Base-by-base conservation (phyloP, 2,888 invertebrate species). In the Platerodrilus igneus region DNA sequence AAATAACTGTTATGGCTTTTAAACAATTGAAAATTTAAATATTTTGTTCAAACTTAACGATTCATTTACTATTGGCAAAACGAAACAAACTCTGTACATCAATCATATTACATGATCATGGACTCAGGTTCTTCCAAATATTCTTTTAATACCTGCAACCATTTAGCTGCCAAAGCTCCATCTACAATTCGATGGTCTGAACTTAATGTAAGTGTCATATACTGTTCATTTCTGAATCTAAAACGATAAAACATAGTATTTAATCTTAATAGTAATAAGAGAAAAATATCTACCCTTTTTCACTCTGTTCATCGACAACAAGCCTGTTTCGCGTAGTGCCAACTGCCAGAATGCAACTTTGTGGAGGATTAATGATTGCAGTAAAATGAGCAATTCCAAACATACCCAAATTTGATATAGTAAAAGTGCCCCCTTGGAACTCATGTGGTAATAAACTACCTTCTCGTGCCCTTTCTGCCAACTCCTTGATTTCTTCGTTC, bases 171-270 rank as follows among this genome's bases (percentile, higher is more conserved):
- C 3, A 99, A 87, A 52, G 97, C 97, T 30, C 99, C 99, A 69
- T 99, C 97, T 4, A 99, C 89, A 14, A 94, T 92, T 58, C 99
- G 78, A 69, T 99, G 99, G 72, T 99, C 99, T 58, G 92, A 92
- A 53, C 96, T 95, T 46, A 97, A 76, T 10, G 97, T 97, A 42
- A 95, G 94, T 23, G 81, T 80, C 72, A 97, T 79, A 62, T 84
- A 80, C 53, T 84, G 81, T 2, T 83, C 80, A 55, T 76, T 72
- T 52, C 76, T 78, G 69, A 81, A 88, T 55, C 89, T 89, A 62
- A 17, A 64, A 65, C 50, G 45, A 47, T 40, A 41, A 47, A 38
- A 43, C 16, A 7, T n/a, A 3, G 8, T 34, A 17, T 13, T 21
- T 21, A 14, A 15, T n/a, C 26, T 15, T 22, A 11, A n/a, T 31